phyloP scores from a whole-genome alignment of 92 coral and sea anemone species.

The Phenganax marumi region DNA sequence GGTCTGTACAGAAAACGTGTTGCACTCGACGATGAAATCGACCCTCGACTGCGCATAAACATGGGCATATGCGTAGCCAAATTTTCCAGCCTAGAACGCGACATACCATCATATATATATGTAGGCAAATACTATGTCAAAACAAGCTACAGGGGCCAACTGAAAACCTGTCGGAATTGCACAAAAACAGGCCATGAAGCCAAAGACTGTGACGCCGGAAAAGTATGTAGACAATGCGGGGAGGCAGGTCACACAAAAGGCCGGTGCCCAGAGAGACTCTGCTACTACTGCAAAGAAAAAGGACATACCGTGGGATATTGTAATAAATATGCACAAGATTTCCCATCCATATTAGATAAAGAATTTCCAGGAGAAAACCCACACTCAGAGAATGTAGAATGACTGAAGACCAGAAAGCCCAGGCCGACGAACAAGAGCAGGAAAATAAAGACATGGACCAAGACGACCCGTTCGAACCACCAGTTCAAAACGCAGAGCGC shows the following conservation, averaged over 20 bases:
- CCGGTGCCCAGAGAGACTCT: background rate
- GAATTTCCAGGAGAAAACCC: no score
- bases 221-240: background rate
- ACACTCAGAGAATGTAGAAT: no score
- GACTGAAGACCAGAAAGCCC: no score
- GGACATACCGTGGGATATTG: background rate
- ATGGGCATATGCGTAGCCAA: background rate
- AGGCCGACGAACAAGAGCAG: no score
- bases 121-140: background rate
- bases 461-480: no score
- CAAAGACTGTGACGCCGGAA: background rate
- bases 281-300: background rate
- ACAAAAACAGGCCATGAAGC: background rate
- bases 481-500: no score
- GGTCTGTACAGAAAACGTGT: background rate
- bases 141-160: background rate
- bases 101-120: no score
- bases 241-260: background rate
- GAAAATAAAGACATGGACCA: no score
- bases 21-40: background rate
- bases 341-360: no score
- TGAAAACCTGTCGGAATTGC: slow-evolving; percentile 1
- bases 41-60: background rate
- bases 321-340: background rate
- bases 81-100: background rate